Base-by-base conservation (phyloP, 1,140 invertebrate genomes). In the Battus philenor region DNA sequence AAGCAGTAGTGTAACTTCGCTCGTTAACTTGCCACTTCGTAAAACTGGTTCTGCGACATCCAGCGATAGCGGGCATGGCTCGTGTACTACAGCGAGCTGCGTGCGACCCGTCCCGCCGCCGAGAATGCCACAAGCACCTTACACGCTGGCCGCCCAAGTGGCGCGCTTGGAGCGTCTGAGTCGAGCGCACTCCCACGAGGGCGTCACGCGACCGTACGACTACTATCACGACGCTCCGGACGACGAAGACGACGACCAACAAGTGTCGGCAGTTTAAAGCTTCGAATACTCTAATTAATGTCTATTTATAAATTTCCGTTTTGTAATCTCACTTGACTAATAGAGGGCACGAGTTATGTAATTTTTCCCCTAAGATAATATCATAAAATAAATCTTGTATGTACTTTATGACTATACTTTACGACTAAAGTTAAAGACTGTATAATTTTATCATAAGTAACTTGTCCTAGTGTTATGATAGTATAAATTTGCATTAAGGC, bases 1-100 rank as follows among this genome's bases (percentile, higher is more conserved):
- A 82, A 97, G 95, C 74, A 97, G 96, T 75, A 97, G 95, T 80
- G 97, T 98, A 36, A 97, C 96, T 16, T 96, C 94, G 56, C 89
- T 97, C 52, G 94, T 94, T 62, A 95, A 95, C 87, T 89, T 97
- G 73, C 95, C 95, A 30, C 80, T 96, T 54, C 88, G 95, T 54
- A 97, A 97, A 88, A 95, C 94, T 22, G 93, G 93, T 73, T 95
- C 94, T 41, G 90, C 94, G 54, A 94, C 93, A 50, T 95, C 93
- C 54, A 94, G 91, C 75, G 94, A 96, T 86, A 95, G 94, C 63
- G 94, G 94, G 65, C 93, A 93, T 75, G 93, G 93, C 47, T 93
- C 93, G 26, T 93, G 93, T 68, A 90, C 86, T 89, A 66, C 76
- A 17, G 56, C 68, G 8, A 61, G 46, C 32, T 78, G 68, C 68